phyloP scores from a whole-genome alignment of 1,140 invertebrate genomes.

The Chelonus insularis region DNA sequence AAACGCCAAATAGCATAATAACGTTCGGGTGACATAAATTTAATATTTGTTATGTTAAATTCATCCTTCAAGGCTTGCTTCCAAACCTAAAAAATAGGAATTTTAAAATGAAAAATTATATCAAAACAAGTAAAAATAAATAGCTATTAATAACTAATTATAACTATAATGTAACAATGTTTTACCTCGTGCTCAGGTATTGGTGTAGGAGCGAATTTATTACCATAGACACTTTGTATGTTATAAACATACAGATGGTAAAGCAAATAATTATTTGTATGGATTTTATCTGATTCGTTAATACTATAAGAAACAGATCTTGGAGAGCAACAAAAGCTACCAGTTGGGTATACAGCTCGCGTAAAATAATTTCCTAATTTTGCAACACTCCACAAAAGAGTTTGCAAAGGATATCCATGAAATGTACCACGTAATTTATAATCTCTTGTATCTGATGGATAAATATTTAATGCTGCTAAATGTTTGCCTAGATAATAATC shows the following conservation, averaged over 20 bases:
- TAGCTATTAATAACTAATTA: not conserved
- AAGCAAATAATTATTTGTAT: constrained; percentile 57
- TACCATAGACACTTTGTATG: constrained; percentile 44
- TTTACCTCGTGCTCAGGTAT: constrained; percentile 49
- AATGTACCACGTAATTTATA: constrained; percentile 53
- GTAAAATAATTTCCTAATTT: constrained; percentile 56
- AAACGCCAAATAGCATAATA: constrained; percentile 57
- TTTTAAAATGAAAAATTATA: constrained; percentile 2
- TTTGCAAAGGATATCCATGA: constrained; percentile 59
- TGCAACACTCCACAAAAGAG: constrained; percentile 55
- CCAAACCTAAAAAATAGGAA: constrained; percentile 48
- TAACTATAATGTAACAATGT: constrained; percentile 14
- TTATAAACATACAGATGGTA: constrained; percentile 54
- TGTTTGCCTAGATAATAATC: constrained; percentile 65
- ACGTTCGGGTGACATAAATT: constrained; percentile 48
- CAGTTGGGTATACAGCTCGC: constrained; percentile 53
- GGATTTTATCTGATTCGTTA: constrained; percentile 56
- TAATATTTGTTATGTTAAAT: constrained; percentile 50
- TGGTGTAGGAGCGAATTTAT: constrained; percentile 42
- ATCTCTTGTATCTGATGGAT: constrained; percentile 60
- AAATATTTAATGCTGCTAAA: constrained; percentile 51
- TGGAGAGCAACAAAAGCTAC: constrained; percentile 54
- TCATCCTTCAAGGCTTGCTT: constrained; percentile 52
- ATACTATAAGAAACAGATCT: constrained; percentile 55
- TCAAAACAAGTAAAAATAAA: constrained; percentile 12